Evolutionary conservation across 2,888 invertebrate genomes (phyloP).

Genomic region (Rhamphomyia laevipes): DNA sequence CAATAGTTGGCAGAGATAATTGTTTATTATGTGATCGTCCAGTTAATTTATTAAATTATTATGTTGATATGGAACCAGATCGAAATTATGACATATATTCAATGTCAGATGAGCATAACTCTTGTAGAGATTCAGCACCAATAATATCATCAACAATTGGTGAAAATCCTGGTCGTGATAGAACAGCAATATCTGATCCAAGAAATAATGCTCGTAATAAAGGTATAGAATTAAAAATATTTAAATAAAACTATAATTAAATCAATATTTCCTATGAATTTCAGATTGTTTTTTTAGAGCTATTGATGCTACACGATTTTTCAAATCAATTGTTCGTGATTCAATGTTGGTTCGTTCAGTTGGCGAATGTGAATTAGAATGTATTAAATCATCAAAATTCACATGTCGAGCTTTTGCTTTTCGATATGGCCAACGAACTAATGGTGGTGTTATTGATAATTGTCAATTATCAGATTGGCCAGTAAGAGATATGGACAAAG

Average conservation of each 20-base stretch:
- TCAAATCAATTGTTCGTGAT: slow-evolving; percentile 48
- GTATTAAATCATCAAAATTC: slow-evolving; percentile 58
- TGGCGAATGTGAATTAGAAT: slow-evolving; percentile 70
- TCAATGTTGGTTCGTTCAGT: slow-evolving; percentile 55
- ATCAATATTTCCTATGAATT: slow-evolving; percentile 13
- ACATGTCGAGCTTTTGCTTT: slow-evolving; percentile 70
- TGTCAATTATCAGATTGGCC: slow-evolving; percentile 68
- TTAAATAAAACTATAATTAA: too few relatives aligned
- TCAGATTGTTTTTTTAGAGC: slow-evolving; percentile 77
- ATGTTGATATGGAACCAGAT: slow-evolving; percentile 60
- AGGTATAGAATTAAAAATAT: background rate
- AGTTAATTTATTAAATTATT: slow-evolving; percentile 56
- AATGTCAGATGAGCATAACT: slow-evolving; percentile 49
- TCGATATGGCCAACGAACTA: slow-evolving; percentile 55
- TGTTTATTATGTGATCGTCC: slow-evolving; percentile 64
- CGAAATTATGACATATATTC: slow-evolving; percentile 70
- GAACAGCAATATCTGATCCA: slow-evolving; percentile 37
- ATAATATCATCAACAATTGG: slow-evolving; percentile 19
- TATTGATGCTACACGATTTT: slow-evolving; percentile 58
- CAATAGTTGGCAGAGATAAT: slow-evolving; percentile 49
- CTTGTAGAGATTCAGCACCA: slow-evolving; percentile 32
- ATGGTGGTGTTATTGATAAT: slow-evolving; percentile 56
- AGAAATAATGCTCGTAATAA: slow-evolving; percentile 26
- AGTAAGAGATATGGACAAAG: slow-evolving; percentile 50
- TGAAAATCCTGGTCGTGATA: slow-evolving; percentile 16